A percentile compares a stretch with the other conserved stretches of the same genome.
Evolutionary conservation across 37 sponge, comb jelly and placozoan genomes (phyloP).

Genomic region (Chondrosia reniformis): DNA sequence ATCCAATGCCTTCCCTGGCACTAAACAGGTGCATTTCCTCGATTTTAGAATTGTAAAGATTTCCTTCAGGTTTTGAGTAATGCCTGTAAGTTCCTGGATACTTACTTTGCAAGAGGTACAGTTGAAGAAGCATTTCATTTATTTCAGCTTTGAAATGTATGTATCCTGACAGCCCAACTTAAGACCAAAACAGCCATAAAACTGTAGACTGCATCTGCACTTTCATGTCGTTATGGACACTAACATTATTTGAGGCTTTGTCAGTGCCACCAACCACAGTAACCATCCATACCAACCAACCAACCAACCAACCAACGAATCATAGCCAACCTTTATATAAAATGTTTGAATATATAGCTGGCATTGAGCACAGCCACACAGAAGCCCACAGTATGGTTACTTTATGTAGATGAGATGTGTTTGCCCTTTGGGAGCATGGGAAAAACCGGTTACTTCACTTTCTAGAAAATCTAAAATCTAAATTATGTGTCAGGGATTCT

Average conservation of each 20-base stretch:
- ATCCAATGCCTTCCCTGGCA: constrained; percentile 50
- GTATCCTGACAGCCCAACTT: constrained; percentile 59
- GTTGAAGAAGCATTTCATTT: constrained; percentile 54
- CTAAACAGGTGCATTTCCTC: constrained; percentile 44
- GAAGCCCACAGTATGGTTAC: too few species aligned
- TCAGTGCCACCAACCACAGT: constrained; percentile 65
- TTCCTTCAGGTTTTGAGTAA: constrained; percentile 41
- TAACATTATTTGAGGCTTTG: constrained; percentile 58
- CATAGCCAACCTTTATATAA: too few species aligned
- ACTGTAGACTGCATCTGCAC: constrained; percentile 29
- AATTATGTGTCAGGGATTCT: too few species aligned
- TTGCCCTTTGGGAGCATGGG: too few species aligned
- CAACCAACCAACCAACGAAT: too few species aligned
- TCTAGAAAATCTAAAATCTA: too few species aligned
- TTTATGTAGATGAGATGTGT: too few species aligned
- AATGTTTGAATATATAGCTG: too few species aligned
- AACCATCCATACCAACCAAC: too few species aligned
- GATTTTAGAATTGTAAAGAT: constrained; percentile 40
- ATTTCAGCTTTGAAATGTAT: constrained; percentile 25
- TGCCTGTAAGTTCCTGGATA: constrained; percentile 43
- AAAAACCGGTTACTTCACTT: too few species aligned
- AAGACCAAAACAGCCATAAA: constrained; percentile 56
- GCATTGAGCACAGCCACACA: too few species aligned
- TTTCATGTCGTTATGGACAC: constrained; percentile 44
- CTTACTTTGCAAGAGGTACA: constrained; percentile 47